Percentiles rank a stretch among this genome's conserved stretches.
phyloP scores from a whole-genome alignment of 1,140 invertebrate species.

The Homalodisca vitripennis region DNA sequence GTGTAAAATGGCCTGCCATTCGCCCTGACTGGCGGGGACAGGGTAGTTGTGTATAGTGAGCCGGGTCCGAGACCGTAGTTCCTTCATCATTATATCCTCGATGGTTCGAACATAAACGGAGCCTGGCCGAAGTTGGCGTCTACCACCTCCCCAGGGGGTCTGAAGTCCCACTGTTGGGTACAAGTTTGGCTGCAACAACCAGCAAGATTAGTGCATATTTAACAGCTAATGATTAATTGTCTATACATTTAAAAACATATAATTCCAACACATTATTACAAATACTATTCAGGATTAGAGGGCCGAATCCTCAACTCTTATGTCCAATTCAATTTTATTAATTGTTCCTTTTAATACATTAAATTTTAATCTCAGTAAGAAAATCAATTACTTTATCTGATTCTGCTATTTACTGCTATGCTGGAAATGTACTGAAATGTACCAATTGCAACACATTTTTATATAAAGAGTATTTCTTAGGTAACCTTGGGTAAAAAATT shows the following conservation, averaged over 20 bases:
- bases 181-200: conserved; percentile 77
- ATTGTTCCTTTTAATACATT: too few species aligned
- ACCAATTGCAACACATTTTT: too few species aligned
- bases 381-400: too few species aligned
- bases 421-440: too few species aligned
- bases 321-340: too few species aligned
- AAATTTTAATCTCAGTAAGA: too few species aligned
- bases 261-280: background rate
- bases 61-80: conserved; percentile 78
- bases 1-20: conserved; percentile 89
- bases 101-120: conserved; percentile 98
- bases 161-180: conserved; percentile 98
- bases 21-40: conserved; percentile 80
- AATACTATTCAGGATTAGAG: background rate
- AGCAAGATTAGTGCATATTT: conserved; percentile 2
- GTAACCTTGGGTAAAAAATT: too few species aligned
- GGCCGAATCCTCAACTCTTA: too few species aligned
- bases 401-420: too few species aligned
- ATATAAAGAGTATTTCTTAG: too few species aligned
- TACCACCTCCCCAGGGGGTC: conserved; percentile 95
- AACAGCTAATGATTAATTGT: background rate
- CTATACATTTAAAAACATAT: background rate
- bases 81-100: conserved; percentile 94
- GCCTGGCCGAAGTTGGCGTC: conserved; percentile 98
- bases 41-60: conserved; percentile 85